Base-by-base conservation (phyloP, 2,888 invertebrate genomes). In the Dorcus hopei region DNA sequence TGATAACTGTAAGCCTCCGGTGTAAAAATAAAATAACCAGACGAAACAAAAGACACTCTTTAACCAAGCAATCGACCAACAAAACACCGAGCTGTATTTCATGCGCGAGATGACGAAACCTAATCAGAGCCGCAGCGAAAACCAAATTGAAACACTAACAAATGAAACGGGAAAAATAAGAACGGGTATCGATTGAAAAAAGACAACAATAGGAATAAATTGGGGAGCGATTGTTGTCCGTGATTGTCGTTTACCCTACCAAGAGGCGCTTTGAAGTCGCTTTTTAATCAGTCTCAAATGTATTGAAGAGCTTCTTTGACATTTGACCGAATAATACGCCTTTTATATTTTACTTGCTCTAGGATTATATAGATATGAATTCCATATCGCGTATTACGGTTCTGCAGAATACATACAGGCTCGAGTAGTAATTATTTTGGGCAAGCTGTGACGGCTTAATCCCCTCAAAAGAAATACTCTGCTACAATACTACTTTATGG, bases 251-350 rank as follows among this genome's bases (percentile, higher is more conserved):
- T 77, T 75, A 75, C 74, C 73, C 75, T 69, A 68, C 68, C 68
- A 63, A 68, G 68, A 64, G 72, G 67, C 68, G 72, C 75, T 76
- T 77, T 78, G 77, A 77, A 75, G 77, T 77, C 74, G 74, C 76
- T 77, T 77, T 77, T 78, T 78, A 78, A 77, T 78, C 77, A 77
- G 76, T 72, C 74, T 70, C 72, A 72, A 74, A 77, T 73, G 69
- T 71, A 75, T 73, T 69, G 74, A 68, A 73, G 70, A 72, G 72
- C 74, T 77, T 74, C 77, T 78, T 78, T 77, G 77, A 77, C 77
- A 77, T 76, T 75, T 78, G 78, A 78, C 78, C 77, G 76, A 75
- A 74, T 77, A 77, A 78, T 77, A 74, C 73, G 74, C 70, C 76
- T 74, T 77, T 77, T 77, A 74, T 76, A 63, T 63, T 45, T 52